Evolutionary conservation across 2,888 invertebrate species (phyloP).

Genomic region (Polia nebulosa): DNA sequence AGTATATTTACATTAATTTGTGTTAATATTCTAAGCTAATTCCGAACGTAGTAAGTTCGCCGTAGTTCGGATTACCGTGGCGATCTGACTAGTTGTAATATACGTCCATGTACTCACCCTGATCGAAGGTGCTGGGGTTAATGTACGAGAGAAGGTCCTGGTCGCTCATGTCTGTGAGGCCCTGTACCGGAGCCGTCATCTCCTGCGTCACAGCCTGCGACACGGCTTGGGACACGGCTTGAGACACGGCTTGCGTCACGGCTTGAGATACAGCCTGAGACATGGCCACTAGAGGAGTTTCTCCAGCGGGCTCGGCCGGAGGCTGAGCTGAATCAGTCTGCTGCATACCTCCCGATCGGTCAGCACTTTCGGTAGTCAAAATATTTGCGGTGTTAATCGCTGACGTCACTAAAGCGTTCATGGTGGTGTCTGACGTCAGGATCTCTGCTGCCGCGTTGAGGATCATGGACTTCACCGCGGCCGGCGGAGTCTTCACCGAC

Average conservation of each 20-base stretch:
- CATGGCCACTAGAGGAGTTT: constrained; percentile 85
- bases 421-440: constrained; percentile 92
- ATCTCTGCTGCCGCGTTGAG: constrained; percentile 94
- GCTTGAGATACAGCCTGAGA: constrained; percentile 90
- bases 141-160: constrained; percentile 97
- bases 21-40: constrained; percentile 33
- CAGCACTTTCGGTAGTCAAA: constrained; percentile 81
- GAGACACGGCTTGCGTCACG: constrained; percentile 87
- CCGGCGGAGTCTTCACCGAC: constrained; percentile 90
- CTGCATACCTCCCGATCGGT: constrained; percentile 69
- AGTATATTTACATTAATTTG: constrained; percentile 58
- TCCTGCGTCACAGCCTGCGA: constrained; percentile 88
- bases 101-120: constrained; percentile 91
- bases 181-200: constrained; percentile 92
- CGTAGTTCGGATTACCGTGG: constrained; percentile 56
- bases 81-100: constrained; percentile 70
- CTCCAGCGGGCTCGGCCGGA: constrained; percentile 79
- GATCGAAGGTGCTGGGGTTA: constrained; percentile 97
- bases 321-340: constrained; percentile 74
- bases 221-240: constrained; percentile 88
- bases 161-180: constrained; percentile 96
- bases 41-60: constrained; percentile 46
- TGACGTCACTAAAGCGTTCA: constrained; percentile 90
- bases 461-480: constrained; percentile 94
- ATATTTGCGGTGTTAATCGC: constrained; percentile 89